Evolutionary conservation across 2,888 invertebrate species (phyloP), one percentile per base, ranked within the genome.

Genomic region (Coleophora flavipennella): DNA sequence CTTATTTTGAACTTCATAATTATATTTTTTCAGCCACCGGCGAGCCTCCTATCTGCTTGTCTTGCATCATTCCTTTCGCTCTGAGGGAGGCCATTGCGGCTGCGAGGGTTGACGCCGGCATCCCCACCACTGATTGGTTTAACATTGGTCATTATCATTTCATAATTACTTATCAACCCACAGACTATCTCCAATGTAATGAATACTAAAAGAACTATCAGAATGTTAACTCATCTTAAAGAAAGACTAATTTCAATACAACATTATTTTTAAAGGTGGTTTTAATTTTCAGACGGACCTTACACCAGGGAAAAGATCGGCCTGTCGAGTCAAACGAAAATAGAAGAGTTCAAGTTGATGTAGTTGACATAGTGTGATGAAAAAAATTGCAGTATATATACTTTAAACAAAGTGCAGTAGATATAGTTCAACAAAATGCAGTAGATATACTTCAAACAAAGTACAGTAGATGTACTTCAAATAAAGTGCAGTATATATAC

Each of bases 31-130:
- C 47, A 87, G 87, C 78, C 34, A 74, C 74, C 12, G 83, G 79
- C 6, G 88, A 88, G 49, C 87, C 88, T 9, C 73, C 87, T 0
- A 55, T 77, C 1, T 85, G 84, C 44, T 51, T 87, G 48, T 56
- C 83, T 1, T 59, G 86, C 1, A 62, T 67, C 1, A 67, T 86
- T 2, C 78, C 89, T 6, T 73, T 90, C 37, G 91, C 91, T 2
- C 66, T 91, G 28, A 83, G 90, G 35, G 75, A 88, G 49, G 91
- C 91, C 0, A 64, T 92, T 8, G 76, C 85, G 41, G 83, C 89
- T 3, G 89, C 90, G 1, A 77, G 91, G 50, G 57, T 56, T 13
- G 90, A 91, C 35, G 77, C 86, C n/a, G 89, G 88, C 31, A 63
- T 77, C 32, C 72, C 69, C 1, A 67, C 70, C 8, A 70, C 65